phyloP scores from a whole-genome alignment of 2,888 invertebrate genomes.

The Erynnis tages region DNA sequence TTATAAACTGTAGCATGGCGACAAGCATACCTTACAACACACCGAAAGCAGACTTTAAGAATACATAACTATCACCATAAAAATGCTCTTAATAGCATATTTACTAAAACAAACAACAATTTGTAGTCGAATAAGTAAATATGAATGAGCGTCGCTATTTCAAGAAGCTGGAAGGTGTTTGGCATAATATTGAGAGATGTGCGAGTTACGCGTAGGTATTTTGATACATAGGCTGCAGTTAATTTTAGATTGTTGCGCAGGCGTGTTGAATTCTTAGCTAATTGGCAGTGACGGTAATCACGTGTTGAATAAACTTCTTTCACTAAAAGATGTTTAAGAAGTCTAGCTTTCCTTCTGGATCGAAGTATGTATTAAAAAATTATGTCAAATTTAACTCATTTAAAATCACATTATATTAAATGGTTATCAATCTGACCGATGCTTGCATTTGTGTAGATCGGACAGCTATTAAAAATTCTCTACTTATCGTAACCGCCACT shows the following conservation, averaged over 20 bases:
- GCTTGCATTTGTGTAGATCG: no score
- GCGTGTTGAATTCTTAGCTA: conserved; percentile 79
- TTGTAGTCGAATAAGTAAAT: conserved; percentile 59
- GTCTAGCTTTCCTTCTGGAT: neutral
- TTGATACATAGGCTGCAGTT: conserved; percentile 81
- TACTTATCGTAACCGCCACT: no score
- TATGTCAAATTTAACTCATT: no score
- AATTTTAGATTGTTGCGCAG: conserved; percentile 81
- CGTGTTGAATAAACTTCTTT: conserved; percentile 41
- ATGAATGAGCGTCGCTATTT: conserved; percentile 68
- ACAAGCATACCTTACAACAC: no score
- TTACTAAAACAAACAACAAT: neutral
- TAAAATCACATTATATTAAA: no score
- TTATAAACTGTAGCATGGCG: neutral
- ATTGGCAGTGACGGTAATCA: conserved; percentile 77
- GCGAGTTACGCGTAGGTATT: conserved; percentile 79
- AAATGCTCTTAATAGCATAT: neutral
- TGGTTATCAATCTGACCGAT: no score
- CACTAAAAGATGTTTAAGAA: conserved; percentile 5
- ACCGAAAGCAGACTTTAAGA: no score
- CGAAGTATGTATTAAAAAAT: neutral
- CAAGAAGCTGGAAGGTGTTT: conserved; percentile 79
- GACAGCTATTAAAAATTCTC: no score
- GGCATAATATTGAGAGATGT: conserved; percentile 81
- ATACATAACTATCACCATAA: no score